A percentile compares a stretch with the other conserved stretches of the same genome.
These are phyloP conservation scores for Papilio glaucus DNA, from an alignment of 1,140 invertebrate genomes.

Conservation along the genomic window DNA sequence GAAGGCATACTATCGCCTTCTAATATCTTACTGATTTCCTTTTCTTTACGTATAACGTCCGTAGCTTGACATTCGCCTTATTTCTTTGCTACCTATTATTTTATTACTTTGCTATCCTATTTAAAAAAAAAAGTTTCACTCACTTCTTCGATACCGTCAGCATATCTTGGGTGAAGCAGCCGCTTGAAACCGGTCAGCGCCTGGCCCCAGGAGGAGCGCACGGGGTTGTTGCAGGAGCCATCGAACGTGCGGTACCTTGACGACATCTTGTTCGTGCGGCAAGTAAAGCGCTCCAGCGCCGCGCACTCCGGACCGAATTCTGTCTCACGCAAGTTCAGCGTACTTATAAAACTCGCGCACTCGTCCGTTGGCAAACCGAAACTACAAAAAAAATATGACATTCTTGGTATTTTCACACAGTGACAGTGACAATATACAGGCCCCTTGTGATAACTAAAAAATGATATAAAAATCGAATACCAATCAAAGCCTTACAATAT, in stretches of 20 bases:
- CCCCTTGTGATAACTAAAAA: no score
- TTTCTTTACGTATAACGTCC: no score
- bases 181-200: slow-evolving; percentile 85
- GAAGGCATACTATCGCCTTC: no score
- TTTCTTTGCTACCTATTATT: no score
- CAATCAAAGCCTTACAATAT: no score
- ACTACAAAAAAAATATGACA: slow-evolving; percentile 59
- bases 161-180: slow-evolving; percentile 86
- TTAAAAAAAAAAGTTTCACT: slow-evolving; percentile 33
- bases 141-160: slow-evolving; percentile 85
- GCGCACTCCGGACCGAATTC: slow-evolving; percentile 81
- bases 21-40: no score
- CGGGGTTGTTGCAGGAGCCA: slow-evolving; percentile 90
- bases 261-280: slow-evolving; percentile 72
- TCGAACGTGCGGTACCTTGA: slow-evolving; percentile 86
- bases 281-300: slow-evolving; percentile 71
- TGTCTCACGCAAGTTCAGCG: slow-evolving; percentile 82
- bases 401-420: background rate
- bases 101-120: background rate
- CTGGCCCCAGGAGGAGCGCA: slow-evolving; percentile 83
- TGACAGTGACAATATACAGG: background rate
- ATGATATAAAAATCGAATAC: no score
- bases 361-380: slow-evolving; percentile 83
- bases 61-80: no score
- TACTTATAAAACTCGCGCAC: slow-evolving; percentile 85